Percentiles rank a stretch among this genome's conserved stretches.
Evolutionary conservation across 64 coral and sea anemone species (phyloP).

Genomic region (Catalaphyllia jardinei): DNA sequence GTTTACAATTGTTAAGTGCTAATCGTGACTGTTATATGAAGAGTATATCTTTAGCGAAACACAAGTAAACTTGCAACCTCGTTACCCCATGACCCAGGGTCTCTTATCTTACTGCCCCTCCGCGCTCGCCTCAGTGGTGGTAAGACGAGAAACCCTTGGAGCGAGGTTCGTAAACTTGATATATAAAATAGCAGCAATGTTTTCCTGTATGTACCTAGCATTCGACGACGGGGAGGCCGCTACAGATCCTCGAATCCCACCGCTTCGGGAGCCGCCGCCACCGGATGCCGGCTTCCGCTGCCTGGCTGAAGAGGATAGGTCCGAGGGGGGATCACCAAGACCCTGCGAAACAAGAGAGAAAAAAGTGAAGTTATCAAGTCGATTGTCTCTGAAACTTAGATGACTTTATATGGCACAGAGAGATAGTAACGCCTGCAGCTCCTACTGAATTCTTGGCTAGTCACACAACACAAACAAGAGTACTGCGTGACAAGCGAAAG

Average conservation of each 20-base stretch:
- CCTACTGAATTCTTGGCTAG: no score
- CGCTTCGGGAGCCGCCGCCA: conserved; percentile 53
- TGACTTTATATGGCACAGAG: no score
- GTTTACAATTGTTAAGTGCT: no score
- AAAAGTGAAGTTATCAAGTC: background rate
- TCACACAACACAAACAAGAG: background rate
- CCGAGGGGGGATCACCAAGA: conserved; percentile 84
- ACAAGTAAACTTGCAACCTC: background rate
- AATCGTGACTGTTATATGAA: no score
- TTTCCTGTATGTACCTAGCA: conserved; percentile 11
- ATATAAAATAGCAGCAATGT: background rate
- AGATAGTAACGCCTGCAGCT: no score
- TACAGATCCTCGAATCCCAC: conserved; percentile 36
- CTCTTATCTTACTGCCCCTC: no score
- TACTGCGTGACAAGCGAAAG: background rate
- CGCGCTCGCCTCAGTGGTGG: no score
- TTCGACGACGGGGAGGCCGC: conserved; percentile 29
- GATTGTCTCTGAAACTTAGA: no score
- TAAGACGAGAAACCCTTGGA: background rate
- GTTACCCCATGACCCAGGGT: no score
- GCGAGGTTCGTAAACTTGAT: background rate
- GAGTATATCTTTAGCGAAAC: no score
- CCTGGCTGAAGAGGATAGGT: conserved; percentile 79
- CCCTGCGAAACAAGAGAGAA: conserved; percentile 31
- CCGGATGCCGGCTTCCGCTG: conserved; percentile 81